phyloP scores from a whole-genome alignment of 2,888 invertebrate species.

The Heliconius hortense region DNA sequence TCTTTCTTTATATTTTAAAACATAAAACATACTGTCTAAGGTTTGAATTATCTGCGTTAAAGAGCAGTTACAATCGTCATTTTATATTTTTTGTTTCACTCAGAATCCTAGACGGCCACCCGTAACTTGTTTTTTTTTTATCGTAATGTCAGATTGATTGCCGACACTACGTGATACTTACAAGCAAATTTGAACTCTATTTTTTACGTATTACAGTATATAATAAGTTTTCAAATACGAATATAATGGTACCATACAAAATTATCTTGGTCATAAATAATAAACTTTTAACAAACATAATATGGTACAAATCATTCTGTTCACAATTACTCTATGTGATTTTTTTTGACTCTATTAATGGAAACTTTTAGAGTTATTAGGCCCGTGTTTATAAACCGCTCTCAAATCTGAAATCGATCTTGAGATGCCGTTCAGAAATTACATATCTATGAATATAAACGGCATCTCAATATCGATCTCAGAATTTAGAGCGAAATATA shows the following conservation, averaged over 20 bases:
- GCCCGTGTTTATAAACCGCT: background rate
- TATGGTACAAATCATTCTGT: constrained; percentile 21
- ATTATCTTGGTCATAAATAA: constrained; percentile 31
- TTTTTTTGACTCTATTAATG: constrained; percentile 21
- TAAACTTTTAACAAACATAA: constrained; percentile 18
- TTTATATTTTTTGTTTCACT: constrained; percentile 27
- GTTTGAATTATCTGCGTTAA: constrained; percentile 12
- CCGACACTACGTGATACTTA: background rate
- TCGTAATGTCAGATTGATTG: constrained; percentile 27
- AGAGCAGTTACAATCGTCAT: constrained; percentile 16
- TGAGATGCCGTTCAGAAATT: too few relatives aligned
- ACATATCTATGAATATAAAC: too few relatives aligned
- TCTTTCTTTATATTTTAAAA: background rate
- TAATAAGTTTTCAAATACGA: background rate
- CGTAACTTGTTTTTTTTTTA: constrained; percentile 28
- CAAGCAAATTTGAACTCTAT: constrained; percentile 25
- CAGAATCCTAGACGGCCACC: constrained; percentile 35
- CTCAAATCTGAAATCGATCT: too few relatives aligned
- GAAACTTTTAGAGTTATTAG: background rate
- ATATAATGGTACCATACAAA: constrained; percentile 10
- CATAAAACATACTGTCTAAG: background rate
- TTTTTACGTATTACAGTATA: background rate
- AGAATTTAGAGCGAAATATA: too few relatives aligned
- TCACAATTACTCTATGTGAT: constrained; percentile 3
- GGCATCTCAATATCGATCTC: too few relatives aligned